Base-by-base conservation (phyloP, 2,888 invertebrate species). In the Ectemnius lituratus region DNA sequence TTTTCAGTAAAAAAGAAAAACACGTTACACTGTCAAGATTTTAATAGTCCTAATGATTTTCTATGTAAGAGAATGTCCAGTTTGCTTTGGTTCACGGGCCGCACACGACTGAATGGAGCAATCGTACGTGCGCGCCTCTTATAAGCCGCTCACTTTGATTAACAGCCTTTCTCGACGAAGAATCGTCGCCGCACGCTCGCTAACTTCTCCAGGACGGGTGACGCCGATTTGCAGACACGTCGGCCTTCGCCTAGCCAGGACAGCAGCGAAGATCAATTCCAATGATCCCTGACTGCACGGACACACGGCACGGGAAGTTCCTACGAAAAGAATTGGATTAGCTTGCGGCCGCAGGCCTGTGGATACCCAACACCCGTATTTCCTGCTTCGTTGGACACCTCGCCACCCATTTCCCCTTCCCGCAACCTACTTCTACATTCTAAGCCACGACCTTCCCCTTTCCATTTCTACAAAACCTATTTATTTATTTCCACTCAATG, bases 81-180 rank as follows among this genome's bases (percentile, higher is more conserved):
- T 60, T 71, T 67, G 70, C 52, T 73, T 73, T 73, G 71, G 56
- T 28, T 78, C 69, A 72, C 78, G 62, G 5, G 14, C 16, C 18
- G 67, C 47, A 37, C 63, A 58, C 78, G 83, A 88, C 87, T 87
- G 87, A 88, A 84, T 81, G 84, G 83, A 80, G 84, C 80, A 82
- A 85, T 85, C 82, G 83, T 75, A 75, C 78, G 80, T 73, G 80
- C 83, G 76, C 75, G 83, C 1, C 87, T 87, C 87, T 88, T 88
- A 88, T 88, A 88, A 87, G 82, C 85, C 83, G 82, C 78, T 84
- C 84, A 84, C 84, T 84, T 84, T 78, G 78, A 85, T 80, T 81
- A 71, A 68, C 70, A 70, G 73, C 80, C 78, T 82, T 82, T 82
- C 82, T 80, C 78, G 65, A 23, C 57, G 74, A 59, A 59, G 47